Conservation (phyloP, 1,140 invertebrate genomes). For the Achroia grisella region DNA sequence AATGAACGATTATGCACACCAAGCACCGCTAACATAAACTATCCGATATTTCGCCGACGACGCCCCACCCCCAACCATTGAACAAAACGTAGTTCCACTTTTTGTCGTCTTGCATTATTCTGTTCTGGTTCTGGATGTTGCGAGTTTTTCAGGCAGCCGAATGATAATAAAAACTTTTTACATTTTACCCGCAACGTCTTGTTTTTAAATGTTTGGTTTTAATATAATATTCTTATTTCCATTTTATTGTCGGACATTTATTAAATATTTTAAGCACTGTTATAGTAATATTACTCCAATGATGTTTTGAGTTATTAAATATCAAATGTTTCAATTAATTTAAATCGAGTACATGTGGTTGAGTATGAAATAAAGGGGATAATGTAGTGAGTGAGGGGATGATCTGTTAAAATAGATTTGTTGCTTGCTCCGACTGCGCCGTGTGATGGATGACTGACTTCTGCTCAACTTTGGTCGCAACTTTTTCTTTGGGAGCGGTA, state of each 20-base stretch:
- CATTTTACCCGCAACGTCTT: too few relatives aligned
- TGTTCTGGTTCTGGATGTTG: too few relatives aligned
- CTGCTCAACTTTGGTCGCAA: constrained; percentile 43
- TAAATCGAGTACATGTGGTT: constrained; percentile 10
- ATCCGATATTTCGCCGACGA: constrained; percentile 33
- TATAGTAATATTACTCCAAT: too few relatives aligned
- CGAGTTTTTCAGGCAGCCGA: too few relatives aligned
- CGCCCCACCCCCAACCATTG: neutral
- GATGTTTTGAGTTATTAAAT: too few relatives aligned
- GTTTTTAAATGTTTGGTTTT: too few relatives aligned
- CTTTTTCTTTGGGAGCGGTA: constrained; percentile 22
- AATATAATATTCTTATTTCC: too few relatives aligned
- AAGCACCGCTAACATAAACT: constrained; percentile 35
- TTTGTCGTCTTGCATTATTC: constrained; percentile 1
- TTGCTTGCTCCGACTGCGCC: constrained; percentile 45
- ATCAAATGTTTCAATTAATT: too few relatives aligned
- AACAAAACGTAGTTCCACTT: neutral
- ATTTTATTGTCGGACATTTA: too few relatives aligned
- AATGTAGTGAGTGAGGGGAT: constrained; percentile 56
- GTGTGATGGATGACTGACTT: constrained; percentile 55
- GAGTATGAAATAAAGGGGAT: constrained; percentile 31
- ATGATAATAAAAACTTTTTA: too few relatives aligned
- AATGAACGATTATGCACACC: constrained; percentile 40
- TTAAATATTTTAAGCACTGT: too few relatives aligned
- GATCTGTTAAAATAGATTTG: constrained; percentile 65